phyloP scores from a whole-genome alignment of 2,888 invertebrate species.

The Erannis defoliaria region DNA sequence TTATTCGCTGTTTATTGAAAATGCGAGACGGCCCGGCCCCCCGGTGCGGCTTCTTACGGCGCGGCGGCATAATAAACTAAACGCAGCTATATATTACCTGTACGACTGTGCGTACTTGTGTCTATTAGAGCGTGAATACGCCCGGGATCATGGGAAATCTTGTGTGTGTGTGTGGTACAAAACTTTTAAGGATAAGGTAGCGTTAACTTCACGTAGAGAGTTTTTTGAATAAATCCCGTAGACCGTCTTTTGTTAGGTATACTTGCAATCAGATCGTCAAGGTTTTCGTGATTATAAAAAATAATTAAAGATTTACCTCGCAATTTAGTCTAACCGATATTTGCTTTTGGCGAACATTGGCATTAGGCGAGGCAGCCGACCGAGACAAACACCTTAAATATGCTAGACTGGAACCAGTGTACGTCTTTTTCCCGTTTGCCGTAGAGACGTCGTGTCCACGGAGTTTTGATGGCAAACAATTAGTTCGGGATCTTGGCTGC shows the following conservation, averaged over 20 bases:
- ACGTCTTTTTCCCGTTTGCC: too few relatives aligned
- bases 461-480: too few relatives aligned
- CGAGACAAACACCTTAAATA: too few relatives aligned
- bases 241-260: background rate
- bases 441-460: too few relatives aligned
- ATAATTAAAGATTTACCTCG: too few relatives aligned
- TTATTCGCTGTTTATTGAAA: conserved; percentile 55
- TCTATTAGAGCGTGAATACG: background rate
- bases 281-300: too few relatives aligned
- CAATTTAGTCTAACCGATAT: too few relatives aligned
- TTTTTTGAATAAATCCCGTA: background rate
- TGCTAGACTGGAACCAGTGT: too few relatives aligned
- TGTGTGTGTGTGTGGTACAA: conserved; percentile 3
- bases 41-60: conserved; percentile 28
- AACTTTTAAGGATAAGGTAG: background rate
- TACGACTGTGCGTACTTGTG: background rate
- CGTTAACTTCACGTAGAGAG: background rate
- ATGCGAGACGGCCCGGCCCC: conserved; percentile 40
- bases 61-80: conserved; percentile 22
- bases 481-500: too few relatives aligned
- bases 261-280: background rate
- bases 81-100: conserved; percentile 5
- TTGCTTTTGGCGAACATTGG: too few relatives aligned
- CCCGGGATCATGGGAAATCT: conserved; percentile 7
- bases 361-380: too few relatives aligned